A percentile compares a stretch with the other conserved stretches of the same genome.
These are phyloP conservation scores for Tragelaphus buxtoni DNA, from an alignment of 2,113 vertebrate genomes.

Conservation along the genomic window DNA sequence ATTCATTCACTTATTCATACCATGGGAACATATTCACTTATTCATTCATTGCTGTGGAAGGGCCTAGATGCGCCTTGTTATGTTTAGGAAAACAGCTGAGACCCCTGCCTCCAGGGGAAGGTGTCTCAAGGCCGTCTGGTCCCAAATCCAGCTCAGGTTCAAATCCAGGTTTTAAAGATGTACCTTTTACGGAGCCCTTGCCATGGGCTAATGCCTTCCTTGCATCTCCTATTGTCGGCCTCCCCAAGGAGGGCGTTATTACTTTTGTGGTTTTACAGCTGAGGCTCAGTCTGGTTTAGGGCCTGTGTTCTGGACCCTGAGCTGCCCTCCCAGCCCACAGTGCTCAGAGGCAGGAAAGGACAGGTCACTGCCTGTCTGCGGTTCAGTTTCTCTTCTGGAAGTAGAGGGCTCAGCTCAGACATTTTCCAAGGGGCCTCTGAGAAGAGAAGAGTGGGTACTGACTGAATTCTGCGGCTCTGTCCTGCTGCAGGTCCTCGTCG, in stretches of 20 bases:
- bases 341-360: not conserved
- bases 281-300: not conserved
- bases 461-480: slow-evolving; percentile 33
- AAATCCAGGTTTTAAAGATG: not conserved
- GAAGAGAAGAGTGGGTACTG: not conserved
- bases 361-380: not conserved
- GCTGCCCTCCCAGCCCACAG: not conserved
- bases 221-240: accelerated
- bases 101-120: not conserved
- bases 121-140: not conserved
- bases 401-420: not conserved
- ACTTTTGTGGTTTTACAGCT: not conserved
- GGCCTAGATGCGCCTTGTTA: accelerated
- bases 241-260: accelerated
- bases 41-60: not conserved
- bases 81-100: not conserved
- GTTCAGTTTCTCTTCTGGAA: not conserved
- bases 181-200: accelerated
- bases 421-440: not conserved
- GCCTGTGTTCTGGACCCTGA: not conserved
- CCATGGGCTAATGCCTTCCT: accelerated
- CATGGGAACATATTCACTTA: not conserved
- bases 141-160: not conserved
- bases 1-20: not conserved
- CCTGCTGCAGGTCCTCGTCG: accelerated